Evolutionary conservation across 53 echinoderm and acorn worm species (phyloP).

Genomic region (Actinopyga echinites): DNA sequence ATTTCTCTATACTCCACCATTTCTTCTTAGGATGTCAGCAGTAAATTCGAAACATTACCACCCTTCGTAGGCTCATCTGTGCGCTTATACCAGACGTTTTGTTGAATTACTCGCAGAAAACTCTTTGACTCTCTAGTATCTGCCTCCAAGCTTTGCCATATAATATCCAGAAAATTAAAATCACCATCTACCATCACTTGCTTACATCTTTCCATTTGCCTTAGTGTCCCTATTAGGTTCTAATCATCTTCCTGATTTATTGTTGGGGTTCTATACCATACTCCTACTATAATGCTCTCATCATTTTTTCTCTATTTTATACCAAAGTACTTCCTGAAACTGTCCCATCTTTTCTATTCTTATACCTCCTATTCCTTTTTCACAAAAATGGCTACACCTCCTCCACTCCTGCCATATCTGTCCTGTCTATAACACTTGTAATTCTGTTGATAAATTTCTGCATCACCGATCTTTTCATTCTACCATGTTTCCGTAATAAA

Average conservation of each 20-base stretch:
- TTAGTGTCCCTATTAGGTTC: too few species aligned
- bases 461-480: not conserved
- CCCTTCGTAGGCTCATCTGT: too few species aligned
- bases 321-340: not conserved
- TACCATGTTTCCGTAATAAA: not conserved
- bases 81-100: too few species aligned
- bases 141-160: not conserved
- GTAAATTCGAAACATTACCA: too few species aligned
- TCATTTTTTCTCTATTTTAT: not conserved
- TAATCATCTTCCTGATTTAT: not conserved
- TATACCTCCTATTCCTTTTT: not conserved
- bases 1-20: too few species aligned
- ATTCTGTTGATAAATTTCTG: not conserved
- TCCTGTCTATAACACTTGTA: not conserved
- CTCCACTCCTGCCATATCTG: not conserved
- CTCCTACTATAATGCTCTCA: not conserved
- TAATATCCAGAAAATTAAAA: not conserved
- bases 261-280: not conserved
- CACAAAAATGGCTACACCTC: not conserved
- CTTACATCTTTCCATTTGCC: too few species aligned
- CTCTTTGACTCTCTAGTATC: not conserved
- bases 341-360: not conserved
- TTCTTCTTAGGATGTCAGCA: too few species aligned
- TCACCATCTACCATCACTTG: not conserved
- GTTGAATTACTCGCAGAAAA: too few species aligned